These are phyloP conservation scores for Hylaeus volcanicus DNA, from an alignment of 1,140 invertebrate species.

Conservation along the genomic window DNA sequence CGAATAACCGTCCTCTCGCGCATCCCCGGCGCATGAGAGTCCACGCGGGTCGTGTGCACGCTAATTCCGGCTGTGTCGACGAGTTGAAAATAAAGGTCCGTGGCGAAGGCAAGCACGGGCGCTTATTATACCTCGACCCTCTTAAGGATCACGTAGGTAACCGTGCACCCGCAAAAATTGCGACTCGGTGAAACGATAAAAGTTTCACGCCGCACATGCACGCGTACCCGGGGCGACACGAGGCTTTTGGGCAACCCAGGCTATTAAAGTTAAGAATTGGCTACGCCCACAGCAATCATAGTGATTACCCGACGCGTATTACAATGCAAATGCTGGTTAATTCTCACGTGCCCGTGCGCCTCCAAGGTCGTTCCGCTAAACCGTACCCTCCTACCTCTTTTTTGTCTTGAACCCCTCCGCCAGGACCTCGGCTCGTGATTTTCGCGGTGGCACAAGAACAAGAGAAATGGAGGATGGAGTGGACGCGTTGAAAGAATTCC, in stretches of 20 bases:
- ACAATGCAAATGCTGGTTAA: conserved; percentile 73
- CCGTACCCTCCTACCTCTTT: neutral
- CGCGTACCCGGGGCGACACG: conserved; percentile 35
- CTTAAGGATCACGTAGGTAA: conserved; percentile 38
- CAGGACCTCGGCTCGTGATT: neutral
- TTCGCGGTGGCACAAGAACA: conserved; percentile 3
- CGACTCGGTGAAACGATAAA: conserved; percentile 62
- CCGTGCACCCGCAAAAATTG: conserved; percentile 60
- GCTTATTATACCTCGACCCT: conserved; percentile 52
- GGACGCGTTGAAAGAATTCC: too few relatives aligned
- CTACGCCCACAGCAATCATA: conserved; percentile 71
- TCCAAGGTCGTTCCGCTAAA: conserved; percentile 46
- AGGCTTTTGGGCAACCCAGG: conserved; percentile 62
- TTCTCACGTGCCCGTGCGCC: conserved; percentile 51
- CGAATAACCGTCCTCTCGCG: neutral
- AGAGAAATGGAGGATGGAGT: neutral
- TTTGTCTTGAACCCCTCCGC: neutral
- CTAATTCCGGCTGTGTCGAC: conserved; percentile 10
- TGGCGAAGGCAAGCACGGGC: conserved; percentile 4
- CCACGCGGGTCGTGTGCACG: neutral
- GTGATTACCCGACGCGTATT: conserved; percentile 68
- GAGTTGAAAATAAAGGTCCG: conserved; percentile 39
- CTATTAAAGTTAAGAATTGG: conserved; percentile 70
- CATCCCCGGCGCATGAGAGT: neutral
- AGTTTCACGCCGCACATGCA: conserved; percentile 37